Base-by-base conservation (phyloP, 2,113 vertebrate species). In the Capreolus pygargus region DNA sequence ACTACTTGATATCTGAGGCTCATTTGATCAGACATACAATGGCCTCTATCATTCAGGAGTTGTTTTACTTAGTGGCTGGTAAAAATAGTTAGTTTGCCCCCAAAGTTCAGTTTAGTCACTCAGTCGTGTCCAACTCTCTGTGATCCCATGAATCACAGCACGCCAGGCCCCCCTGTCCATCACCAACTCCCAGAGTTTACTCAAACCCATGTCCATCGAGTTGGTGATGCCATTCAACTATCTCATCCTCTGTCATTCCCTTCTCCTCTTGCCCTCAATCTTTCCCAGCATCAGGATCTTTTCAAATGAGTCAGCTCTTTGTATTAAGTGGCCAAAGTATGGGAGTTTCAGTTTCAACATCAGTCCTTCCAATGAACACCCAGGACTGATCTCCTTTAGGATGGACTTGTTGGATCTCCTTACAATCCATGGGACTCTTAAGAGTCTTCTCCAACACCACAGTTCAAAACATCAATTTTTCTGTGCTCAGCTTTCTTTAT, bases 401-500 rank as follows among this genome's bases (percentile, higher is more conserved):
- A 61, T 61, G 30, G 60, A 61, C 6, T 33, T 14, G 60, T 61
- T 61, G 60, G 30, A 16, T 61, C 60, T 30, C 30, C 28, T 61
- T 33, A 13, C 30, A 61, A 14, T 61, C 60, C 60, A 61, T 7
- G 6, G 30, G 60, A 61, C 30, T 61, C 30, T 33, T 6, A 33
- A 61, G 60, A 61, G 60, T 16, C 30, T 61, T 61, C 30, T 61
- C 6, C 28, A 61, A 61, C 14, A 61, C 30, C 30, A 61, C 6
- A 61, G 3, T 61, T 61, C 14, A 61, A 33, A 33, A 7, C 30
- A 33, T 61, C 60, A 33, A 61, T 61, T 33, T 14, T 61, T 61
- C 0, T 13, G 6, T 7, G 6, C 6, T 33, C 14, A 33, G 30
- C 28, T 61, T 61, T 61, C 60, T 16, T 61, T 7, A 16, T 3